phyloP scores from a whole-genome alignment of 2,888 invertebrate genomes.

The Diplazon laetatorius region DNA sequence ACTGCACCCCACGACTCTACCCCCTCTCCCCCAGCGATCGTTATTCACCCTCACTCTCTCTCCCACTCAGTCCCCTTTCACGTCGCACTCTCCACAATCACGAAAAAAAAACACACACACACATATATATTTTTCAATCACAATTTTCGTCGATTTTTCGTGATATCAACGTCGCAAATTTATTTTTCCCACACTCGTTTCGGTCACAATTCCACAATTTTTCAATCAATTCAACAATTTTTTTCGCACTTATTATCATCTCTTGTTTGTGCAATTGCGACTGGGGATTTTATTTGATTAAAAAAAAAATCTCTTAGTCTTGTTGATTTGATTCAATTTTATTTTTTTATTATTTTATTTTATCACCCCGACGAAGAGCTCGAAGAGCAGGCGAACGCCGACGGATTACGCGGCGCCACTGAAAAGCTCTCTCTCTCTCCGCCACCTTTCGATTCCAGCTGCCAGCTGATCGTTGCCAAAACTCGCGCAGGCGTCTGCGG shows the following conservation, averaged over 20 bases:
- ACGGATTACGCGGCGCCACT: slow-evolving; percentile 70
- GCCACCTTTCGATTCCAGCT: slow-evolving; percentile 60
- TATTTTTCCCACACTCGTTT: too few species aligned
- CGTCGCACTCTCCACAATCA: not conserved
- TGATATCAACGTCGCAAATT: too few species aligned
- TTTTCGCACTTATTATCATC: too few species aligned
- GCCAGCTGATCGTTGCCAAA: slow-evolving; percentile 81
- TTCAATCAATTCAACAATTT: too few species aligned
- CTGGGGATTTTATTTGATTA: too few species aligned
- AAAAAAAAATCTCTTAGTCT: too few species aligned
- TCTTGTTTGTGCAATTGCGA: too few species aligned
- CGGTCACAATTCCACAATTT: too few species aligned
- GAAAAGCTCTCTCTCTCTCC: slow-evolving; percentile 64
- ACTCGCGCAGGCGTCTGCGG: slow-evolving; percentile 78
- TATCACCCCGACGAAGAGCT: slow-evolving; percentile 1
- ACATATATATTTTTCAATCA: too few species aligned
- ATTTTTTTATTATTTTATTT: not conserved
- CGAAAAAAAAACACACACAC: not conserved
- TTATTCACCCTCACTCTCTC: slow-evolving; percentile 56
- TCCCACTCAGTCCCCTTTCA: not conserved
- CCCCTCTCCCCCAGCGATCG: slow-evolving; percentile 55
- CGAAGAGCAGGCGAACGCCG: slow-evolving; percentile 62
- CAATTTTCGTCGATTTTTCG: not conserved
- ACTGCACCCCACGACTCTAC: slow-evolving; percentile 52
- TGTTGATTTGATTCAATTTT: not conserved